Evolutionary conservation across 2,113 vertebrate genomes (phyloP).

Genomic region (Colossoma macropomum): DNA sequence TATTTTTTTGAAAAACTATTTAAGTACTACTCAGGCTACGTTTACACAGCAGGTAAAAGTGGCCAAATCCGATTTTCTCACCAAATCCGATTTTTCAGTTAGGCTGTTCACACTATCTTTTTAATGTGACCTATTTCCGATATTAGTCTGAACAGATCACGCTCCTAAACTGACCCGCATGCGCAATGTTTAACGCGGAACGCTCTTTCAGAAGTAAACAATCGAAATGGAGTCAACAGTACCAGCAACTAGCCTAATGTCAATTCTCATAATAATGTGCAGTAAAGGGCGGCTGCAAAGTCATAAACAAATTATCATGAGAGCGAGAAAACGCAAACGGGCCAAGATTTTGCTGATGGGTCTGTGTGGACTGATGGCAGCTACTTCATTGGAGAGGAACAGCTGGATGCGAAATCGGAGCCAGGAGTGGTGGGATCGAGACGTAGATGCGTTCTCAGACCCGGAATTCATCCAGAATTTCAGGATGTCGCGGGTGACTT

Average conservation of each 20-base stretch:
- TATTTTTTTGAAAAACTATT: too few relatives aligned
- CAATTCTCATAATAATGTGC: neutral
- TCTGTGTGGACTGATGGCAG: neutral
- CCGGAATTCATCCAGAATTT: neutral
- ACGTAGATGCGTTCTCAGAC: neutral
- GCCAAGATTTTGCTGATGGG: too few relatives aligned
- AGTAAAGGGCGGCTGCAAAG: neutral
- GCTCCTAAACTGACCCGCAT: too few relatives aligned
- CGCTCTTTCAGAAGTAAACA: neutral
- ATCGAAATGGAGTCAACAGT: neutral
- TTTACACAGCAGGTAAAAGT: too few relatives aligned
- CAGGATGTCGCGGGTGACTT: neutral
- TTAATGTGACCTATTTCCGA: too few relatives aligned
- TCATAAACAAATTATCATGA: too few relatives aligned
- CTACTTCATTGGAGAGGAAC: neutral
- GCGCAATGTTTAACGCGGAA: neutral
- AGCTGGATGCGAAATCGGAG: neutral
- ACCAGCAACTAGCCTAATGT: neutral
- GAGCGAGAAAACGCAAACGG: too few relatives aligned
- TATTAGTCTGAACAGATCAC: too few relatives aligned
- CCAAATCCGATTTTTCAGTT: too few relatives aligned
- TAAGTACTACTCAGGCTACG: too few relatives aligned
- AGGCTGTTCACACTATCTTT: too few relatives aligned
- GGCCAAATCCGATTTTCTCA: too few relatives aligned
- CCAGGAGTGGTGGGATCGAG: slow-evolving; percentile 19